These are phyloP conservation scores for Percopsis omiscomaycus DNA, from an alignment of 2,797 vertebrate species.

Conservation along the genomic window DNA sequence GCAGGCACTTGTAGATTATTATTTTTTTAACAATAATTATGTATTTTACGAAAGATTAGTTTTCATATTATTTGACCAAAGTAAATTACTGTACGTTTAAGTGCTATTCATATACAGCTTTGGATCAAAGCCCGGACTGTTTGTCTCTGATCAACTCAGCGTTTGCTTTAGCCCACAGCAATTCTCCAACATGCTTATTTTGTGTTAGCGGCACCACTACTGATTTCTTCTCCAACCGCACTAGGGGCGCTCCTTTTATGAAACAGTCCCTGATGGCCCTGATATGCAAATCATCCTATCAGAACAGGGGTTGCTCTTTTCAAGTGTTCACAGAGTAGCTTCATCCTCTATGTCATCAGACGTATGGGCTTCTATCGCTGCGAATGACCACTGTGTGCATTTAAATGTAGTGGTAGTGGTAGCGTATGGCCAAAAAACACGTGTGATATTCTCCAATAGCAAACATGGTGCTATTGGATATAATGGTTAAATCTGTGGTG, in stretches of 20 bases:
- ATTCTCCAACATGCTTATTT: not conserved
- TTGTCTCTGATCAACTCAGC: not conserved
- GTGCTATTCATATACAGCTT: not conserved
- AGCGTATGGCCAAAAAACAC: not conserved
- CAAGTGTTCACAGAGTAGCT: not conserved
- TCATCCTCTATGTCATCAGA: constrained; percentile 1
- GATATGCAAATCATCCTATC: constrained; percentile 27
- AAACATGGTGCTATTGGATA: not conserved
- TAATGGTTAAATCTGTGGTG: not conserved
- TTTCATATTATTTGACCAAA: no score
- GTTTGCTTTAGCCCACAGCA: not conserved
- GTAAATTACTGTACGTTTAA: not conserved
- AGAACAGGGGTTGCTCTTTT: constrained; percentile 8
- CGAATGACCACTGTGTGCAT: constrained; percentile 9
- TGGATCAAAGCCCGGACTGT: not conserved
- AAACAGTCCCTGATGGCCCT: constrained; percentile 9
- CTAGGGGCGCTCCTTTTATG: constrained; percentile 41
- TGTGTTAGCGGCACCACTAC: constrained; percentile 2
- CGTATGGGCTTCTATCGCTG: not conserved
- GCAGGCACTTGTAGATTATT: no score
- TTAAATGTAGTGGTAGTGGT: not conserved
- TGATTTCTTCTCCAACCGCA: constrained; percentile 46
- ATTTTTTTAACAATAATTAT: no score
- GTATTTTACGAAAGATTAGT: no score
- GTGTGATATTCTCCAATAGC: not conserved